Conservation (phyloP, 2,797 vertebrate genomes). For the Anableps anableps region DNA sequence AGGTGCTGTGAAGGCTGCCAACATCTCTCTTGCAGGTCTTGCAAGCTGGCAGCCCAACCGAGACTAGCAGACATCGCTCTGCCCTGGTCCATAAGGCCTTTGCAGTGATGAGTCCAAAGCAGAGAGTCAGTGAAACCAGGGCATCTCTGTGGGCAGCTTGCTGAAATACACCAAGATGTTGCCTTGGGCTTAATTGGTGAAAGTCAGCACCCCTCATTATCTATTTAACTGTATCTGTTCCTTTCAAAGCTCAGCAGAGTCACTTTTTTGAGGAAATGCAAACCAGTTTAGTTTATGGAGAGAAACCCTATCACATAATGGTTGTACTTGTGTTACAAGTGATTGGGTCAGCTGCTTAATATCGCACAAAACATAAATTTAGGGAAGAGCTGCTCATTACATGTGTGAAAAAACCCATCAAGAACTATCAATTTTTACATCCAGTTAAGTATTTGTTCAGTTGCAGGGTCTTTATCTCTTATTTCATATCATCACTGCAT, state of each 20-base stretch:
- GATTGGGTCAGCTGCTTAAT: not conserved
- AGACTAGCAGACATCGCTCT: not conserved
- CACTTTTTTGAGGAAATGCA: not conserved
- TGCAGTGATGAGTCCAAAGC: not conserved
- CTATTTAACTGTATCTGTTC: not conserved
- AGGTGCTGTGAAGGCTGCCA: not conserved
- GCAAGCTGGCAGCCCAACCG: not conserved
- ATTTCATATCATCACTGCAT: not conserved
- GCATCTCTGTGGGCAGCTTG: not conserved
- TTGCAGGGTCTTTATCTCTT: not conserved
- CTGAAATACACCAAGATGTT: constrained; percentile 1
- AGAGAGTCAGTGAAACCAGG: not conserved
- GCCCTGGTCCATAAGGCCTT: not conserved
- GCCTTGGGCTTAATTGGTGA: not conserved
- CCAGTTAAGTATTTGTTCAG: not conserved
- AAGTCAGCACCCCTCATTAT: not conserved
- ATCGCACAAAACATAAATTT: not conserved
- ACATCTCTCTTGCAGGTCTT: not conserved
- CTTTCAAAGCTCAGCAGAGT: not conserved
- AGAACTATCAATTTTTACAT: not conserved
- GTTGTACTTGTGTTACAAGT: not conserved
- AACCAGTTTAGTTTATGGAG: not conserved
- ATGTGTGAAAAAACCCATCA: not conserved
- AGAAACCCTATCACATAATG: not conserved
- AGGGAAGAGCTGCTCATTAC: not conserved